These are phyloP conservation scores for Brachypteracias leptosomus DNA, from an alignment of 2,113 vertebrate genomes.

Conservation along the genomic window DNA sequence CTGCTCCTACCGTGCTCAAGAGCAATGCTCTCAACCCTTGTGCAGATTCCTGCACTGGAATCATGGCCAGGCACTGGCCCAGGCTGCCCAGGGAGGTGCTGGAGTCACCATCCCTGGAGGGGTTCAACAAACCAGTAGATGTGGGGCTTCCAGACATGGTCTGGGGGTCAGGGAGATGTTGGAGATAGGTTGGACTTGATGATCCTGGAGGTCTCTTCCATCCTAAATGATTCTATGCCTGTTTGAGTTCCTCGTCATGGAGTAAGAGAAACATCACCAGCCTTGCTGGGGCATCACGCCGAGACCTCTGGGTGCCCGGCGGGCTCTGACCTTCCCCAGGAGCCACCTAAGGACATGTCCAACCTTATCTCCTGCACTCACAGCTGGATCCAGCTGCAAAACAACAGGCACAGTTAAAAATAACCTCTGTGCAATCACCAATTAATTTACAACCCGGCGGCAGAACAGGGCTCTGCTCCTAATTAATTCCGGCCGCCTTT, in stretches of 20 bases:
- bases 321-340: not conserved
- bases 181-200: too few relatives aligned
- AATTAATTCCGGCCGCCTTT: not conserved
- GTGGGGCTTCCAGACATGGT: too few relatives aligned
- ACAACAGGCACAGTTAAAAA: not conserved
- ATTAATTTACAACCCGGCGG: not conserved
- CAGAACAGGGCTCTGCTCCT: not conserved
- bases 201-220: too few relatives aligned
- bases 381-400: constrained; percentile 25
- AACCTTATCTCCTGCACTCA: not conserved
- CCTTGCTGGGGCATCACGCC: accelerated
- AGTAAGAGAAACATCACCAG: accelerated
- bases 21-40: not conserved
- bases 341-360: not conserved
- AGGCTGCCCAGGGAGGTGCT: too few relatives aligned
- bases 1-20: accelerated
- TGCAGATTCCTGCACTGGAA: accelerated
- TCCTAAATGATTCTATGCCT: too few relatives aligned
- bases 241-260: not conserved
- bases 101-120: too few relatives aligned
- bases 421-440: not conserved
- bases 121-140: too few relatives aligned
- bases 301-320: not conserved
- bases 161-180: too few relatives aligned
- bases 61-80: too few relatives aligned